phyloP scores from a whole-genome alignment of 2,797 vertebrate species.

The Natrix natrix region DNA sequence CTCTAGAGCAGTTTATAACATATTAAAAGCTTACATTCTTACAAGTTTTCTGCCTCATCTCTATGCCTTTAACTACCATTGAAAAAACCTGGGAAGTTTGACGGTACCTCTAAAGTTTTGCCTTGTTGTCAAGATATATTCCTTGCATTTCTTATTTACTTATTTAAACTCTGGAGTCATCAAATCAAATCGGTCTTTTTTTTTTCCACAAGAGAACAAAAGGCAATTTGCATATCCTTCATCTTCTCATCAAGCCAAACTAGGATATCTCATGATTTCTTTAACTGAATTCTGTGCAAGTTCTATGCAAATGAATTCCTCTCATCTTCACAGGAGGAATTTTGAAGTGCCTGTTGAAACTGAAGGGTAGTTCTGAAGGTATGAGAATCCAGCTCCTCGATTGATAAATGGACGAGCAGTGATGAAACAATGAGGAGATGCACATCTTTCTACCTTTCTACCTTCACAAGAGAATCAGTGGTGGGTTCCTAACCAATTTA shows the following conservation, averaged over 20 bases:
- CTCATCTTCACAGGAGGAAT: background rate
- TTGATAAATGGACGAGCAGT: background rate
- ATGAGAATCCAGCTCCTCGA: background rate
- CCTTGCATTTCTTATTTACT: background rate
- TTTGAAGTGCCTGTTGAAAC: background rate
- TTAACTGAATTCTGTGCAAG: background rate
- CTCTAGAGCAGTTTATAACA: constrained; percentile 2
- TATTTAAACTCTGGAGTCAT: background rate
- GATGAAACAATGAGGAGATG: background rate
- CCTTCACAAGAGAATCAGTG: background rate
- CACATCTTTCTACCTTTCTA: background rate
- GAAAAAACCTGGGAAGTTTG: background rate
- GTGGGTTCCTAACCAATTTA: too few species aligned
- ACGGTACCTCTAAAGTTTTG: background rate
- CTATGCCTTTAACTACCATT: background rate
- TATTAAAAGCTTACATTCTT: background rate
- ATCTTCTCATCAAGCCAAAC: background rate
- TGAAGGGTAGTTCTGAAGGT: background rate
- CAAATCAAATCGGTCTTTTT: background rate
- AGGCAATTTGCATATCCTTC: background rate
- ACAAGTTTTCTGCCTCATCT: background rate
- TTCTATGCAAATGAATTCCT: background rate
- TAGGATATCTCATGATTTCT: background rate
- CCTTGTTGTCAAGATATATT: background rate
- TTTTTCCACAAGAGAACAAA: background rate